Conservation (phyloP, 2,113 vertebrate genomes). For the Chrysemys picta region DNA sequence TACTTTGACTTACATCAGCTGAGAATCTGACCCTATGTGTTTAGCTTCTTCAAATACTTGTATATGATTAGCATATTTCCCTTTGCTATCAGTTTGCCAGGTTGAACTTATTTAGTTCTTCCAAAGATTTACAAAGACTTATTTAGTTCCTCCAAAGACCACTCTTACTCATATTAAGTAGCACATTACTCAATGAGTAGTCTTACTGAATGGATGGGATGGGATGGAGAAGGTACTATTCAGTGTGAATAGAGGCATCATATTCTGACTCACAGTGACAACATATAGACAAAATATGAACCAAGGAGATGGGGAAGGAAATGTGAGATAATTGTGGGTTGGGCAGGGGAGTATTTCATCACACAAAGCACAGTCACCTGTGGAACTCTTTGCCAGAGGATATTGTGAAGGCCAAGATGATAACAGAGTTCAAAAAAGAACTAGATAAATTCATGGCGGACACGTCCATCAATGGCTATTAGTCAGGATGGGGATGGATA, state of each 20-base stretch:
- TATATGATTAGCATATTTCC: neutral
- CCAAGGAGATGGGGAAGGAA: neutral
- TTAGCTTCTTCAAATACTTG: neutral
- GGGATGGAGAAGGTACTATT: neutral
- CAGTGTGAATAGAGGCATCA: neutral
- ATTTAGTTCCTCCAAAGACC: fast-evolving
- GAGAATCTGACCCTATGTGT: neutral
- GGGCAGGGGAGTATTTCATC: neutral
- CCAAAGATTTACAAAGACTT: neutral
- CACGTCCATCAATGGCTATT: too few relatives aligned
- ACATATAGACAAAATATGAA: neutral
- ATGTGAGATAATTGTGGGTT: neutral
- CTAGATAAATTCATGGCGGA: too few relatives aligned
- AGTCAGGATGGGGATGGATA: too few relatives aligned
- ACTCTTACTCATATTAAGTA: neutral
- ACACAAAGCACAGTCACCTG: too few relatives aligned
- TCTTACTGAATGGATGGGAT: neutral
- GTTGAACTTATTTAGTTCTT: neutral
- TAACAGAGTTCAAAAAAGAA: too few relatives aligned
- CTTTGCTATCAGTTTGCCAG: neutral
- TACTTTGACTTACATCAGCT: neutral
- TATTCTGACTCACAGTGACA: neutral
- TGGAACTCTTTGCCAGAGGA: too few relatives aligned
- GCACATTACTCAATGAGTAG: neutral
- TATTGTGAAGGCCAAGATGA: too few relatives aligned